These are phyloP conservation scores for Aphodius granarius DNA, from an alignment of 2,888 invertebrate species.

Conservation along the genomic window DNA sequence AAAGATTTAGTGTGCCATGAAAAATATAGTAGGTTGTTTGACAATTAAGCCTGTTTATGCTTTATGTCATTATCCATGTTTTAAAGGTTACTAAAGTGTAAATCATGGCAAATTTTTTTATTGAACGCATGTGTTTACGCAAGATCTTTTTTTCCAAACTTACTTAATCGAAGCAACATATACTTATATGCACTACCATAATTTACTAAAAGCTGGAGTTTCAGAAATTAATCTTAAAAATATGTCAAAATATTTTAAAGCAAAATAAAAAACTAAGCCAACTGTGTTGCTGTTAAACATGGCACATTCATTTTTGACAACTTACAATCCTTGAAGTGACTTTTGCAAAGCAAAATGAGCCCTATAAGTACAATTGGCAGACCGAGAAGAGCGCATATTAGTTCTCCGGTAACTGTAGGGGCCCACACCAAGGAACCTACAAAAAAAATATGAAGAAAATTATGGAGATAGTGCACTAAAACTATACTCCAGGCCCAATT, in stretches of 20 bases:
- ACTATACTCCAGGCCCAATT: neutral
- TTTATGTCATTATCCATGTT: no score
- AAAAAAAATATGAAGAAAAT: neutral
- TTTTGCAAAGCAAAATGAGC: conserved; percentile 56
- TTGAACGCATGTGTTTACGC: no score
- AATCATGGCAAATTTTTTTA: no score
- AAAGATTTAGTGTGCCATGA: no score
- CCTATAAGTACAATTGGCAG: conserved; percentile 61
- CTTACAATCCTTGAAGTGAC: conserved; percentile 56
- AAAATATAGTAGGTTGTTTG: no score
- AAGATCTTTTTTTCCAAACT: no score
- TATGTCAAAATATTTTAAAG: neutral
- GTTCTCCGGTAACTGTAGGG: conserved; percentile 62
- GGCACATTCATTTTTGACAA: conserved; percentile 24
- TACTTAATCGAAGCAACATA: no score
- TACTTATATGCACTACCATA: no score
- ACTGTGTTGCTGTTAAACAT: conserved; percentile 25
- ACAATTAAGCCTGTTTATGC: no score
- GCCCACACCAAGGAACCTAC: conserved; percentile 57
- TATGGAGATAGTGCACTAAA: no score
- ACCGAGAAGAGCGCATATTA: conserved; percentile 62
- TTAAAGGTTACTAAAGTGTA: no score
- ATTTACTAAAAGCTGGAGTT: neutral
- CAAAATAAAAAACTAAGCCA: conserved; percentile 18
- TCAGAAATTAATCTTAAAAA: neutral